These are phyloP conservation scores for Discoglossus pictus DNA, from an alignment of 2,797 vertebrate genomes.

Conservation along the genomic window DNA sequence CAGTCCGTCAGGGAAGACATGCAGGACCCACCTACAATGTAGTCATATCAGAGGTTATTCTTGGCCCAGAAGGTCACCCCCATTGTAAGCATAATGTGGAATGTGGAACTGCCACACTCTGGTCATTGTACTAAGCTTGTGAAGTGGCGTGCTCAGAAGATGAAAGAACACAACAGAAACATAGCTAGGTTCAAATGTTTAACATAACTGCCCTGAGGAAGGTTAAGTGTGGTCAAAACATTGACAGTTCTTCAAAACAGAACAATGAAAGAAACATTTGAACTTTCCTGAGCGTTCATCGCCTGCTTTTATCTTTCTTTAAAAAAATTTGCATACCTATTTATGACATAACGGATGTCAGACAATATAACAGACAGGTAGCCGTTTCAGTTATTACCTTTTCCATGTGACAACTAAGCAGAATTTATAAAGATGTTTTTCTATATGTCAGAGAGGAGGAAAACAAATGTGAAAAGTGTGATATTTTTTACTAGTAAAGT, in stretches of 20 bases:
- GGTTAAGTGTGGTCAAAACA: conserved; percentile 32
- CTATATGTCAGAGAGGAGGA: too few relatives aligned
- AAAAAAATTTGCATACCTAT: neutral
- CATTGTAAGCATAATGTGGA: conserved; percentile 7
- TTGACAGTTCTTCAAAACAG: conserved; percentile 11
- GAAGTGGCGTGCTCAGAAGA: conserved; percentile 1
- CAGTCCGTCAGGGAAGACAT: neutral
- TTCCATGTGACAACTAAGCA: neutral
- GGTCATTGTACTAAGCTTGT: neutral
- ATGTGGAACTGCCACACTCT: conserved; percentile 10
- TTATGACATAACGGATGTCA: neutral
- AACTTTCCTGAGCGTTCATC: neutral
- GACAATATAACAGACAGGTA: too few relatives aligned
- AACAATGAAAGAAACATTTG: conserved; percentile 9
- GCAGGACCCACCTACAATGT: conserved; percentile 10
- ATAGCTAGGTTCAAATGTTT: conserved; percentile 30
- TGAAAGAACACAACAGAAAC: conserved; percentile 33
- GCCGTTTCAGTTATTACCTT: too few relatives aligned
- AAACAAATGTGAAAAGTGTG: conserved; percentile 2
- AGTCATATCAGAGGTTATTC: neutral
- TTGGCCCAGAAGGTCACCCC: neutral
- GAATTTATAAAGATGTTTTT: neutral
- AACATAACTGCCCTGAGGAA: conserved; percentile 31
- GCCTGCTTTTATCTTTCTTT: neutral
- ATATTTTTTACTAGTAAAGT: too few relatives aligned